phyloP scores from a whole-genome alignment of 2,888 invertebrate species.

The Pseudanteris insignis region DNA sequence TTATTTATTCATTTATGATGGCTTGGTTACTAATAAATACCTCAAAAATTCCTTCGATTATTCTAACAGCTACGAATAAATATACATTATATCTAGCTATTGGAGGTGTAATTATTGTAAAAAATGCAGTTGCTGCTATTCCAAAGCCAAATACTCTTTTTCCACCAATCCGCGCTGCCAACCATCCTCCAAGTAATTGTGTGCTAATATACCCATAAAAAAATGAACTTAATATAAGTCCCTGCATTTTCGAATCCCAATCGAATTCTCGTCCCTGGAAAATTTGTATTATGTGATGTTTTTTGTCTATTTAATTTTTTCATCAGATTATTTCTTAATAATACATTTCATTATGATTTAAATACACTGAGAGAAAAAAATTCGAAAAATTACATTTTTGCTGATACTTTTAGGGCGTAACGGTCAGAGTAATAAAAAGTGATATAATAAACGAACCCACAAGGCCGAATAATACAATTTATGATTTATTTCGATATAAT shows the following conservation, averaged over 20 bases:
- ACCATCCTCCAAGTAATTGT: constrained; percentile 84
- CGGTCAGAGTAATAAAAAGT: no score
- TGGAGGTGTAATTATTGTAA: constrained; percentile 83
- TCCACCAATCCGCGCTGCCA: constrained; percentile 86
- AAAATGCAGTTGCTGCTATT: constrained; percentile 79
- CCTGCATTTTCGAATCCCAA: constrained; percentile 82
- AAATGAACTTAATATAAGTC: constrained; percentile 84
- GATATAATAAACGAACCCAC: no score
- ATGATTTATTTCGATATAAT: no score
- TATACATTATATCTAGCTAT: constrained; percentile 78
- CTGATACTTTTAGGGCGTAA: no score
- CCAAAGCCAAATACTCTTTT: constrained; percentile 83
- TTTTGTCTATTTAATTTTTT: background rate
- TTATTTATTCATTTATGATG: no score
- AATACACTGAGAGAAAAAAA: no score
- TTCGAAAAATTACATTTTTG: no score
- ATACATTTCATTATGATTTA: no score
- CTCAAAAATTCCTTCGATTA: constrained; percentile 84
- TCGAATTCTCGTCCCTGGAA: constrained; percentile 78
- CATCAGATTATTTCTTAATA: background rate
- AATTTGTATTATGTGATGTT: no score
- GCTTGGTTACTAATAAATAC: no score
- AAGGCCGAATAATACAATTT: no score
- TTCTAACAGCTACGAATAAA: constrained; percentile 76
- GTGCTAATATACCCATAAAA: constrained; percentile 90